Evolutionary conservation across 2,888 invertebrate genomes (phyloP).

Genomic region (Portevinia maculata): DNA sequence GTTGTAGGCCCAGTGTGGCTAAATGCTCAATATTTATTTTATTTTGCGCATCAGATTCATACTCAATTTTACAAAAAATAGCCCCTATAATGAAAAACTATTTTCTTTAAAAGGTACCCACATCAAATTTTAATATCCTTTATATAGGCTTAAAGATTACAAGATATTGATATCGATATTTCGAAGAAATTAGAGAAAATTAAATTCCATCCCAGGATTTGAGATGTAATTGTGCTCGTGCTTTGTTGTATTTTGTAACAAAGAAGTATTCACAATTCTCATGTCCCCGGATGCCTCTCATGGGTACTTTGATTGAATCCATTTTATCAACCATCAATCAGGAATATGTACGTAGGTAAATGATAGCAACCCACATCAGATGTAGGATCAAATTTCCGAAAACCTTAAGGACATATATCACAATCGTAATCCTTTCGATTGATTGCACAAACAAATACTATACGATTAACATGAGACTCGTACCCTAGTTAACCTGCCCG

Average conservation of each 20-base stretch:
- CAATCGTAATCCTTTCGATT: conserved; percentile 30
- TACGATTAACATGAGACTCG: background rate
- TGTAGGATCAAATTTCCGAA: conserved; percentile 6
- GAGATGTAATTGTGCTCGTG: background rate
- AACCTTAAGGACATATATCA: conserved; percentile 28
- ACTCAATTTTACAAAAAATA: too few species aligned
- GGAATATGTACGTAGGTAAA: conserved; percentile 26
- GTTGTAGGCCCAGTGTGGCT: too few species aligned
- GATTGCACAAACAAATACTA: conserved; percentile 35
- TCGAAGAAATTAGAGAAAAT: too few species aligned
- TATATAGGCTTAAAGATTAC: too few species aligned
- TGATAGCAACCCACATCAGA: conserved; percentile 40
- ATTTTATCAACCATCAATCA: conserved; percentile 37
- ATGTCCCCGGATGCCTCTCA: background rate
- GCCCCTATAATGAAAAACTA: too few species aligned
- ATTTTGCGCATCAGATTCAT: too few species aligned
- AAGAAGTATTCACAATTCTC: conserved; percentile 1
- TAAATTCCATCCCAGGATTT: background rate
- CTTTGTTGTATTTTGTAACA: background rate
- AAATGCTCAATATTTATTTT: too few species aligned
- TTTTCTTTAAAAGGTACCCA: too few species aligned
- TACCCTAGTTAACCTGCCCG: background rate
- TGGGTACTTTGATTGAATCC: conserved; percentile 38
- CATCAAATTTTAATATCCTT: too few species aligned
- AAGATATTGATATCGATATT: too few species aligned